These are phyloP conservation scores for Drosophila cognata DNA, from an alignment of 2,888 invertebrate genomes.

Conservation along the genomic window DNA sequence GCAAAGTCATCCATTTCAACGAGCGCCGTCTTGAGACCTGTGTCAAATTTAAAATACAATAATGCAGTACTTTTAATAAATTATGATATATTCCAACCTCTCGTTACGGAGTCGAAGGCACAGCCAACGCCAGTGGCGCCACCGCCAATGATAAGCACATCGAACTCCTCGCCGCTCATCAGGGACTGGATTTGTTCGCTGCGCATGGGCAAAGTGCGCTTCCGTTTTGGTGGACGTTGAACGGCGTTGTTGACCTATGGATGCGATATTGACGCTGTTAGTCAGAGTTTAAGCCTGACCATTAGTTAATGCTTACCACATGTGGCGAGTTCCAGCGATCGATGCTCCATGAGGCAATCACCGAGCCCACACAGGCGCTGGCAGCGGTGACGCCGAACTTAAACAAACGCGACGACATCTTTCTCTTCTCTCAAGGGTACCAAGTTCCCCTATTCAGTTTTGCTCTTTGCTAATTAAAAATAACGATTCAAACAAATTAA, in stretches of 20 bases:
- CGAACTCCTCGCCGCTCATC: conserved; percentile 92
- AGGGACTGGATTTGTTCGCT: conserved; percentile 92
- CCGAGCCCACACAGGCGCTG: conserved; percentile 83
- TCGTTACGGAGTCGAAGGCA: conserved; percentile 96
- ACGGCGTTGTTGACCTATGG: conserved; percentile 82
- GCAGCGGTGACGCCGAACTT: conserved; percentile 84
- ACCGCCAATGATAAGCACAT: conserved; percentile 97
- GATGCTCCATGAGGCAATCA: conserved; percentile 82
- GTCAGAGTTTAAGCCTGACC: background rate
- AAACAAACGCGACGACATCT: conserved; percentile 84
- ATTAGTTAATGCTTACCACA: conserved; percentile 57
- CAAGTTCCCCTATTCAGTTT: conserved; percentile 9
- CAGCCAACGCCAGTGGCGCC: conserved; percentile 99
- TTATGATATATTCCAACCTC: conserved; percentile 86
- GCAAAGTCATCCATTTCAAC: conserved; percentile 99
- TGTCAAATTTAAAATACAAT: background rate
- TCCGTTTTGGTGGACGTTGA: conserved; percentile 85
- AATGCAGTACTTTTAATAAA: background rate
- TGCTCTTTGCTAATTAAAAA: conserved; percentile 20
- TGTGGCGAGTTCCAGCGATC: conserved; percentile 80
- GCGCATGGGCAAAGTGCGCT: conserved; percentile 92
- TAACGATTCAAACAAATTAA: conserved; percentile 26
- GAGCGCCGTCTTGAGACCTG: conserved; percentile 94
- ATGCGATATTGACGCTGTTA: background rate
- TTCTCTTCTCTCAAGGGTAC: conserved; percentile 18